Evolutionary conservation across 2,797 vertebrate genomes (phyloP).

Genomic region (Melanogrammus aeglefinus): DNA sequence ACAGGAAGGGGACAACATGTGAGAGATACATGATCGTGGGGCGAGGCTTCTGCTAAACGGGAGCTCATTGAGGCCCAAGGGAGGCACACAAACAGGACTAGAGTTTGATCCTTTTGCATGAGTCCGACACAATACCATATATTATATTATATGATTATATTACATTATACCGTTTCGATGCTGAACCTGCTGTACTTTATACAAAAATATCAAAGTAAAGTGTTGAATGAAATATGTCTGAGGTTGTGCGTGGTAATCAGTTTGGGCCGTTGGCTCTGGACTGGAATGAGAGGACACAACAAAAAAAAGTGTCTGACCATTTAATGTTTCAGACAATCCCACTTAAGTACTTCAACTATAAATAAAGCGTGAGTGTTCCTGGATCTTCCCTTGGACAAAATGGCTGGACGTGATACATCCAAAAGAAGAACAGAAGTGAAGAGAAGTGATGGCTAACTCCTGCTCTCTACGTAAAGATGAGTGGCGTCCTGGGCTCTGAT

Average conservation of each 20-base stretch:
- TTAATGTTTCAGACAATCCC: not conserved
- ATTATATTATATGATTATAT: too few species aligned
- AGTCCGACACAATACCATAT: too few species aligned
- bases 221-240: not conserved
- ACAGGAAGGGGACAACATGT: not conserved
- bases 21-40: too few species aligned
- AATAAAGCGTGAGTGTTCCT: constrained; percentile 3
- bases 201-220: not conserved
- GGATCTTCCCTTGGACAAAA: too few species aligned
- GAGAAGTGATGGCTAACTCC: constrained; percentile 21
- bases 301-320: constrained; percentile 7
- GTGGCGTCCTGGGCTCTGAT: constrained; percentile 9
- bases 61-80: too few species aligned
- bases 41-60: too few species aligned
- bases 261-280: not conserved
- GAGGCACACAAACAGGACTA: too few species aligned
- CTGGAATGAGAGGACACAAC: not conserved
- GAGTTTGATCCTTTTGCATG: too few species aligned
- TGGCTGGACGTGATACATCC: too few species aligned
- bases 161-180: too few species aligned
- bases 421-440: not conserved
- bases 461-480: not conserved
- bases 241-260: not conserved
- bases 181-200: too few species aligned
- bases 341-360: constrained; percentile 18